These are phyloP conservation scores for Pangasius mekongensis DNA, from an alignment of 2,797 vertebrate genomes.

Conservation along the genomic window DNA sequence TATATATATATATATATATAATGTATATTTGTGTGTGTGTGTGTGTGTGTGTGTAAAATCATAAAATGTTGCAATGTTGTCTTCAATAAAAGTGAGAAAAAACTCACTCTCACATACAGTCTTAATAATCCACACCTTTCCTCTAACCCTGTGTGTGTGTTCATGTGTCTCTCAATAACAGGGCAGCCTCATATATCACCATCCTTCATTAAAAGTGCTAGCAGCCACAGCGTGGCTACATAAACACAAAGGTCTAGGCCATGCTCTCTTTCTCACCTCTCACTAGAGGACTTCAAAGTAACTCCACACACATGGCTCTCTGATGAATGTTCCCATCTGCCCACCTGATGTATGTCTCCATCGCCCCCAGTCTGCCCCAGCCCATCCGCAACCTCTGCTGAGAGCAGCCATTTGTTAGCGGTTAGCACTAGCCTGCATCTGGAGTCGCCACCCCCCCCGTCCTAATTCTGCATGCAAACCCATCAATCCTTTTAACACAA, in stretches of 20 bases:
- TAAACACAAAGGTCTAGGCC: conserved; percentile 78
- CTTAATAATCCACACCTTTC: conserved; percentile 9
- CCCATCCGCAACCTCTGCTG: conserved; percentile 49
- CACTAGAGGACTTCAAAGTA: conserved; percentile 77
- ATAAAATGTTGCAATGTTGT: not conserved
- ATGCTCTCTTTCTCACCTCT: conserved; percentile 77
- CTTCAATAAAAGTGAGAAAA: not conserved
- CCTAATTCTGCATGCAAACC: conserved; percentile 68
- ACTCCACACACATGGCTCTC: conserved; percentile 65
- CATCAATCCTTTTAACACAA: conserved; percentile 79
- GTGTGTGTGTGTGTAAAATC: too few relatives aligned
- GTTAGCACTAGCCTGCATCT: conserved; percentile 68
- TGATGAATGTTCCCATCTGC: conserved; percentile 75
- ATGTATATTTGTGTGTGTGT: too few relatives aligned
- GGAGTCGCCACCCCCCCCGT: conserved; percentile 58
- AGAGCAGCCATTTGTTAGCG: conserved; percentile 71
- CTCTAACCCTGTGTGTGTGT: conserved; percentile 45
- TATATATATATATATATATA: too few relatives aligned
- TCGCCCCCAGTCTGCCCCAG: conserved; percentile 54
- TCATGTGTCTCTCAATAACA: conserved; percentile 65
- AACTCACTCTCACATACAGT: not conserved
- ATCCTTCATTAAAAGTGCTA: conserved; percentile 77
- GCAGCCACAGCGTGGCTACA: conserved; percentile 71
- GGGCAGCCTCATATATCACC: conserved; percentile 67
- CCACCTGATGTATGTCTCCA: conserved; percentile 70